phyloP scores from a whole-genome alignment of 2,797 vertebrate species.

The Monodelphis domestica region DNA sequence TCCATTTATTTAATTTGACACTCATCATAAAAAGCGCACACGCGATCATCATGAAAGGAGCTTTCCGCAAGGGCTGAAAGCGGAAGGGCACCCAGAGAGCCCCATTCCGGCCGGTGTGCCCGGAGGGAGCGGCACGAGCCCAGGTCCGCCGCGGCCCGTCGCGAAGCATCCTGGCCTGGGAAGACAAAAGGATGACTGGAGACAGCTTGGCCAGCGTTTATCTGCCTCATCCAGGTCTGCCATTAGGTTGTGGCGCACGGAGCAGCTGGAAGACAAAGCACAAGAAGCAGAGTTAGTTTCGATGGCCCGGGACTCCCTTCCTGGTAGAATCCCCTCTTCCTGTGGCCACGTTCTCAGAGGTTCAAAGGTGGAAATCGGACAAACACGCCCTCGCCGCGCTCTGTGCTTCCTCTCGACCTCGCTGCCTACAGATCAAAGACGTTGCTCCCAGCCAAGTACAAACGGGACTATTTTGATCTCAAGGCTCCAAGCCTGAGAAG shows the following conservation, averaged over 20 bases:
- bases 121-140: background rate
- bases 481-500: constrained; percentile 59
- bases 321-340: constrained; percentile 52
- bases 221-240: constrained; percentile 78
- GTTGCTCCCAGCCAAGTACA: constrained; percentile 12
- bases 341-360: constrained; percentile 47
- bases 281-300: constrained; percentile 74
- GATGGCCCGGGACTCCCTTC: constrained; percentile 65
- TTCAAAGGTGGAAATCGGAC: constrained; percentile 43
- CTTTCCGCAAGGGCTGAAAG: constrained; percentile 69
- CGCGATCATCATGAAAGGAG: constrained; percentile 63
- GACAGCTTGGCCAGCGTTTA: constrained; percentile 74
- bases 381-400: constrained; percentile 41
- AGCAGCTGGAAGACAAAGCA: constrained; percentile 85
- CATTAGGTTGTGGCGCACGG: constrained; percentile 77
- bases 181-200: constrained; percentile 70
- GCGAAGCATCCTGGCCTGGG: constrained; percentile 54
- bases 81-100: background rate
- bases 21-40: constrained; percentile 64
- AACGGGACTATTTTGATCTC: background rate
- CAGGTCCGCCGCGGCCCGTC: constrained; percentile 15
- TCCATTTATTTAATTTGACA: constrained; percentile 77
- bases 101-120: background rate
- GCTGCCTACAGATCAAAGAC: constrained; percentile 6
- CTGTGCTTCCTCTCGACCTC: background rate